phyloP scores from a whole-genome alignment of 2,888 invertebrate species.

The Cremastinae sp. region DNA sequence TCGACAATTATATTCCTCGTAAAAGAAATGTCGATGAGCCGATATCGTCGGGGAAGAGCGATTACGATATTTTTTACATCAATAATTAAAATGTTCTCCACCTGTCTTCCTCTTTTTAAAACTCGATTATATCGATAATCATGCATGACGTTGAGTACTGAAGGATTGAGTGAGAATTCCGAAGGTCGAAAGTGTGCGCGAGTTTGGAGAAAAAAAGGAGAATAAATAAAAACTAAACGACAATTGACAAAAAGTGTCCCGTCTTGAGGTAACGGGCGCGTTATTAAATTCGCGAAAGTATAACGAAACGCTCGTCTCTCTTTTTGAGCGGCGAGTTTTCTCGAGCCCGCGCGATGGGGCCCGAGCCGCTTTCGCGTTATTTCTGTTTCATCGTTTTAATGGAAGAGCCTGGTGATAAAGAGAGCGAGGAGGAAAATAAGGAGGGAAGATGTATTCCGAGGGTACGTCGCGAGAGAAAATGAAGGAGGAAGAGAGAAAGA shows the following conservation, averaged over 20 bases:
- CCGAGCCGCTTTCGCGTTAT: constrained; percentile 58
- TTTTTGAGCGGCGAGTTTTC: neutral
- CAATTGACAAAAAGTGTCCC: neutral
- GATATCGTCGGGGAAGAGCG: too few relatives aligned
- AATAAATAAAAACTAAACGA: neutral
- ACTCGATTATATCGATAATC: too few relatives aligned
- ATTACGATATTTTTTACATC: too few relatives aligned
- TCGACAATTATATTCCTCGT: too few relatives aligned
- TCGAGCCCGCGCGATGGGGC: constrained; percentile 15
- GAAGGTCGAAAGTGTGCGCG: too few relatives aligned
- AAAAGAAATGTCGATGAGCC: too few relatives aligned
- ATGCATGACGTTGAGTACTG: too few relatives aligned
- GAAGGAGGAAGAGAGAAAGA: constrained; percentile 7
- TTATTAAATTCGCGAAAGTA: constrained; percentile 59
- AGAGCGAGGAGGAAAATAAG: constrained; percentile 37
- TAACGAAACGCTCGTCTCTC: constrained; percentile 39
- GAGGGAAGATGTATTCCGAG: too few relatives aligned
- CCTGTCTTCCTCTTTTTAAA: too few relatives aligned
- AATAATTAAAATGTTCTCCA: too few relatives aligned
- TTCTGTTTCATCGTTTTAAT: constrained; percentile 59
- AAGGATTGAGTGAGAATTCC: too few relatives aligned
- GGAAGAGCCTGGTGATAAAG: constrained; percentile 58
- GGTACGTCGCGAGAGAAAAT: constrained; percentile 3
- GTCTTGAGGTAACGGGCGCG: constrained; percentile 22
- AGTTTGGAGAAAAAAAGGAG: neutral